Percentiles rank a stretch among this genome's conserved stretches.
Conservation (phyloP, 2,888 invertebrate genomes). For the Tachystola acroxantha region DNA sequence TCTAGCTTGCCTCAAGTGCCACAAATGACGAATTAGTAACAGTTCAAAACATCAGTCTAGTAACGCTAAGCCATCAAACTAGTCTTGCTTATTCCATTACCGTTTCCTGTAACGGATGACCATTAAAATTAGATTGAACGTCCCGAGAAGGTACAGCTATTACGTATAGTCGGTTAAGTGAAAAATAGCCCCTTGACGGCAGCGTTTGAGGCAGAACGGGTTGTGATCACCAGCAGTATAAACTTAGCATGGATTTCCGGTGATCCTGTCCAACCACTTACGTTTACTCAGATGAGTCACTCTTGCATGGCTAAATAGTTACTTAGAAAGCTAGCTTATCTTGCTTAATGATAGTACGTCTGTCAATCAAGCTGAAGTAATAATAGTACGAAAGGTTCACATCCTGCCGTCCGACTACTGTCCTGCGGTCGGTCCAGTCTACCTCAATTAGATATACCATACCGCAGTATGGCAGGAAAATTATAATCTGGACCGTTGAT, state of each 20-base stretch:
- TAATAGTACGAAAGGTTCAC: conserved; percentile 32
- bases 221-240: conserved; percentile 31
- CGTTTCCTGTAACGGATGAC: conserved; percentile 35
- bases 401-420: conserved; percentile 27
- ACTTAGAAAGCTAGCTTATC: conserved; percentile 10
- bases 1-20: no score
- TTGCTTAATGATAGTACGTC: conserved; percentile 34
- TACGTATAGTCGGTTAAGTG: conserved; percentile 27
- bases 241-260: conserved; percentile 51
- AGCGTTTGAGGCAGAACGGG: conserved; percentile 31
- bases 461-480: no score
- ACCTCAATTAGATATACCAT: conserved; percentile 18
- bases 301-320: conserved; percentile 13
- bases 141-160: conserved; percentile 27
- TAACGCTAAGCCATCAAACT: conserved; percentile 10
- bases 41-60: no score
- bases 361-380: conserved; percentile 50
- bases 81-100: conserved; percentile 34
- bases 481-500: no score
- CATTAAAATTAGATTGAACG: conserved; percentile 39
- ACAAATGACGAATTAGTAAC: no score
- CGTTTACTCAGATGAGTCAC: conserved; percentile 33
- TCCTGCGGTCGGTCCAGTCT: conserved; percentile 23
- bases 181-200: conserved; percentile 29
- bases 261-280: conserved; percentile 32